Conservation (phyloP, 1,140 invertebrate species). For the Metaphire vulgaris region DNA sequence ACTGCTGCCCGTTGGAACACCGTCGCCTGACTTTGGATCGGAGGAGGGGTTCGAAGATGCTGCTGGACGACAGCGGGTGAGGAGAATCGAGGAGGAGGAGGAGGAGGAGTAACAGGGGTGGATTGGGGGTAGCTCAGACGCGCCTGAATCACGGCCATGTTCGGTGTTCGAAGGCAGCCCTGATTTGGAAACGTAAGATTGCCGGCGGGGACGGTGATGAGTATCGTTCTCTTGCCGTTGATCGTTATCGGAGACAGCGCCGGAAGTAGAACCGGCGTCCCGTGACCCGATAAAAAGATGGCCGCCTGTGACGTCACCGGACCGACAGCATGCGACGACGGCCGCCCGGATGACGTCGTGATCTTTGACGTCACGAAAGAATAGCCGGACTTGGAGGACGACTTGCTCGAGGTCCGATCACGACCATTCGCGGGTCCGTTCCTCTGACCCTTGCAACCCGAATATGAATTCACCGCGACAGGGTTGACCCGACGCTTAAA, state of each 20-base stretch:
- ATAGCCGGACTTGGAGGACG: neutral
- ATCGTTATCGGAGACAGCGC: neutral
- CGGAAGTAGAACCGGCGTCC: neutral
- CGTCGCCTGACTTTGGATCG: too few relatives aligned
- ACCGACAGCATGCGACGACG: neutral
- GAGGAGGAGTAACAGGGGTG: neutral
- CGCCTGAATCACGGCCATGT: neutral
- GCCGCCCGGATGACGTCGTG: neutral
- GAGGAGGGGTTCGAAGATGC: too few relatives aligned
- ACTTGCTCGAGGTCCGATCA: neutral
- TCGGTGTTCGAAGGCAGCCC: neutral
- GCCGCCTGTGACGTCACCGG: neutral
- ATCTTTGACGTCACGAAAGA: neutral
- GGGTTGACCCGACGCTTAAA: neutral
- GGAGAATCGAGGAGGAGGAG: neutral
- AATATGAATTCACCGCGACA: neutral
- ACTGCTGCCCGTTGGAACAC: neutral
- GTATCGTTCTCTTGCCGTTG: neutral
- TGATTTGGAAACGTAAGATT: neutral
- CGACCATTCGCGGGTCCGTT: neutral
- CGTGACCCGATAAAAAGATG: neutral
- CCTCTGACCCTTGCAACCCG: neutral
- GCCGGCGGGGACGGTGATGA: neutral
- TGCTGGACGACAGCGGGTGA: neutral
- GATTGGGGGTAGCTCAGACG: neutral